Base-by-base conservation (phyloP, 2,113 vertebrate species). In the Pollachius pollachius region DNA sequence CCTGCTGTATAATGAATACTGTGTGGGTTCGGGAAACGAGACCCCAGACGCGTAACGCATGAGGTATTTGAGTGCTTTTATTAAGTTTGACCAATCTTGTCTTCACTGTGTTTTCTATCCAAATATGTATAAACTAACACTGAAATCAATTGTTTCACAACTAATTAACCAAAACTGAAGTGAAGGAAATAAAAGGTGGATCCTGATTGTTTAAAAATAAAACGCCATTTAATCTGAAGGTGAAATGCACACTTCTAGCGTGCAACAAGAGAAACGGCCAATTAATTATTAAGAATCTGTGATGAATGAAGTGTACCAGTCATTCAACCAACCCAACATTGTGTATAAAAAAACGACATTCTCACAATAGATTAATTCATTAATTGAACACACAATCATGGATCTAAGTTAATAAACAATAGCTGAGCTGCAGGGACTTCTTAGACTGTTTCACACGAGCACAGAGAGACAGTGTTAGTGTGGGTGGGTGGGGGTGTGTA, bases 281-380 rank as follows among this genome's bases (percentile, higher is more conserved):
- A 48, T 87, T n/a, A 82, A 86, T 82, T 67, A 84, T 82, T 69
- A 62, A 74, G 16, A 64, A 23, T 23, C 23, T 64, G 25, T 48
- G 27, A 60, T 65, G 60, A 62, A 41, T 37, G 60, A 74, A 66
- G 65, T 54, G 34, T 52, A 18, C 15, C 23, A 58, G 18, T 3
- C 30, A 41, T 1, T 23, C 27, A 19, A 72, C 34, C 30, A 65
- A 13, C 52, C 62, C 62, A 63, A 34, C 15, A 34, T 25, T 27
- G 54, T 57, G 54, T n/a, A 16, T n/a, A 57, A 57, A 7, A 57
- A 57, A 16, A 57, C 54, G 1, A 4, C 54, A 57, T 48, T 48
- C 54, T 57, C 54, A 57, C 15, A 17, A 57, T 57, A 16, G 5
- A 57, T n/a, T 57, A 16, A 16, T 57, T 57, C 1, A 16, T 57